Conservation (phyloP, 2,888 invertebrate species). For the Zaprionus lineosus region DNA sequence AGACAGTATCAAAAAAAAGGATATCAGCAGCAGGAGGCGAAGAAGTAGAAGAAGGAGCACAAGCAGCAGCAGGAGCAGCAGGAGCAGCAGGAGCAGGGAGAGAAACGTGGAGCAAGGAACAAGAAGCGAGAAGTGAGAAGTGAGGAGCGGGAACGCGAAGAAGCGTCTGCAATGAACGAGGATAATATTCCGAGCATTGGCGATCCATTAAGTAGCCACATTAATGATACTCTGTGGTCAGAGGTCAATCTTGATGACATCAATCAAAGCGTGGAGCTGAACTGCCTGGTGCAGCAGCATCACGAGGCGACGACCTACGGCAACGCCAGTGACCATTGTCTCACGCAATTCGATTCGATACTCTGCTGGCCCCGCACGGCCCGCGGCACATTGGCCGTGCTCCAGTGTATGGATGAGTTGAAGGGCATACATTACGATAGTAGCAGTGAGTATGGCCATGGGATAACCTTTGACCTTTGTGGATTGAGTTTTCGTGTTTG, state of each 20-base stretch:
- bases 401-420: constrained; percentile 91
- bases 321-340: constrained; percentile 84
- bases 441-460: constrained; percentile 88
- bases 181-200: constrained; percentile 14
- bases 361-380: constrained; percentile 93
- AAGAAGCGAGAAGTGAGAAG: too few species aligned
- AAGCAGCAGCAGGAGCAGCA: constrained; percentile 6
- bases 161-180: too few species aligned
- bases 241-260: constrained; percentile 72
- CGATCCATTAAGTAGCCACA: constrained; percentile 42
- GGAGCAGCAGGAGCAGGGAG: constrained; percentile 34
- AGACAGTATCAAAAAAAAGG: too few species aligned
- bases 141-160: too few species aligned
- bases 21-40: constrained; percentile 35
- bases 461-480: constrained; percentile 7
- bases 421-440: constrained; percentile 91
- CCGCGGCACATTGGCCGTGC: constrained; percentile 87
- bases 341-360: constrained; percentile 88
- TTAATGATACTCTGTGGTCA: constrained; percentile 46
- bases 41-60: constrained; percentile 7
- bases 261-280: constrained; percentile 80
- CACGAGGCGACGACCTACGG: constrained; percentile 76
- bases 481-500: neutral
- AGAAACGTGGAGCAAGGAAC: constrained; percentile 23
- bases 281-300: constrained; percentile 80